These are phyloP conservation scores for Drosophila pseudotalamancana DNA, from an alignment of 2,888 invertebrate genomes.

Conservation along the genomic window DNA sequence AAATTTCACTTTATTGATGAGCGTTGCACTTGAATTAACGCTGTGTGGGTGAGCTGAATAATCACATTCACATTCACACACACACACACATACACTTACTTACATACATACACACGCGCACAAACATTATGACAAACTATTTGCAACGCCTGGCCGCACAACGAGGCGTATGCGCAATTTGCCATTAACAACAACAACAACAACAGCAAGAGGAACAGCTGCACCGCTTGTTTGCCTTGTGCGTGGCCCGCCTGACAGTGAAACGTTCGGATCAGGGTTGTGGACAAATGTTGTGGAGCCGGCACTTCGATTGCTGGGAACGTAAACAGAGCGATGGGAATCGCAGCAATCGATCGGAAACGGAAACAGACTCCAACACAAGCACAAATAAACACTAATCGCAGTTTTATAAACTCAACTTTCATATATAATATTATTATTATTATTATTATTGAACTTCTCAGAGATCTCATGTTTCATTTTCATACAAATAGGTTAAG, in stretches of 20 bases:
- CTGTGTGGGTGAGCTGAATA: conserved; percentile 50
- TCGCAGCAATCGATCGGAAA: not conserved
- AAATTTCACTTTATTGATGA: conserved; percentile 76
- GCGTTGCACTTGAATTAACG: conserved; percentile 68
- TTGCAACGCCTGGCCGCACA: conserved; percentile 72
- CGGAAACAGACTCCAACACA: not conserved
- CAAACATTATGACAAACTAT: conserved; percentile 47
- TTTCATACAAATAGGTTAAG: conserved; percentile 14
- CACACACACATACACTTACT: not conserved
- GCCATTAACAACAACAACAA: conserved; percentile 63
- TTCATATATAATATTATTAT: no score
- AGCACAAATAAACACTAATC: not conserved
- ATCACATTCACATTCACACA: conserved; percentile 27
- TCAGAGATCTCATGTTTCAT: not conserved
- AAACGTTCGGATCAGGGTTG: conserved; percentile 48
- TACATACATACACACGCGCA: conserved; percentile 10
- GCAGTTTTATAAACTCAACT: not conserved
- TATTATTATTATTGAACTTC: conserved; percentile 12
- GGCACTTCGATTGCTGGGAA: not conserved
- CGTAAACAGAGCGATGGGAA: not conserved
- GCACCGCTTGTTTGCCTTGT: conserved; percentile 46
- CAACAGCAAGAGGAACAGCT: conserved; percentile 11
- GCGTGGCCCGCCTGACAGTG: conserved; percentile 44
- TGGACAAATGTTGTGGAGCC: conserved; percentile 3
- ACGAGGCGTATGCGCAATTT: conserved; percentile 76